A percentile compares a stretch with the other conserved stretches of the same genome.
Conservation (phyloP, 2,888 invertebrate species). For the Campoletis raptor region DNA sequence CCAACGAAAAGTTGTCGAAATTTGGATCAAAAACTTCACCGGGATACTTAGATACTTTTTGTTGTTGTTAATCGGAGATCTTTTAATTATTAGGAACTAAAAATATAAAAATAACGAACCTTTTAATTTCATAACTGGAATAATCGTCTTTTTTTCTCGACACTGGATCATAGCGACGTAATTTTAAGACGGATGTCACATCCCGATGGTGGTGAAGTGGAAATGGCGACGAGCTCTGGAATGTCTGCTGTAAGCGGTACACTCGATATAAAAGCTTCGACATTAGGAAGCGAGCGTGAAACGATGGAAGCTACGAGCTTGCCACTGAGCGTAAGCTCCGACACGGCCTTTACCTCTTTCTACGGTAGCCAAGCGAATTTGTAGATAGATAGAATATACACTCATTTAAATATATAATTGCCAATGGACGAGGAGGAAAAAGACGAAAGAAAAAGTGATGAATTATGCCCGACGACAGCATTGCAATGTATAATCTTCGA, state of each 20-base stretch:
- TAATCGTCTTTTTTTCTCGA: slow-evolving; percentile 22
- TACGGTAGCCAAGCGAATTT: slow-evolving; percentile 86
- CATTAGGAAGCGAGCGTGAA: slow-evolving; percentile 83
- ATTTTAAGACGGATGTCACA: slow-evolving; percentile 83
- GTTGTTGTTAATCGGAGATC: neutral
- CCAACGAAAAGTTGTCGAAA: no score
- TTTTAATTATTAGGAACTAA: neutral
- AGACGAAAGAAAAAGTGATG: slow-evolving; percentile 13
- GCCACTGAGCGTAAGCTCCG: slow-evolving; percentile 86
- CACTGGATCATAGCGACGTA: slow-evolving; percentile 76
- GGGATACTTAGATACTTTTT: no score
- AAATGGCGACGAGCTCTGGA: slow-evolving; percentile 82
- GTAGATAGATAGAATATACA: slow-evolving; percentile 62
- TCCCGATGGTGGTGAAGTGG: slow-evolving; percentile 81
- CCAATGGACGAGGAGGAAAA: slow-evolving; percentile 27
- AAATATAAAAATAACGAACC: neutral
- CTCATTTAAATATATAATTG: slow-evolving; percentile 37
- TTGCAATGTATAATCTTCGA: slow-evolving; percentile 49
- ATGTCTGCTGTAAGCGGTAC: slow-evolving; percentile 83
- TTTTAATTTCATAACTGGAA: slow-evolving; percentile 17
- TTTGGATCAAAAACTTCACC: no score
- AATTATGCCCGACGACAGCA: slow-evolving; percentile 17
- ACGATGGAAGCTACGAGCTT: slow-evolving; percentile 83
- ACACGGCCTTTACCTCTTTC: slow-evolving; percentile 86
- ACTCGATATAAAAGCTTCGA: slow-evolving; percentile 85